A percentile compares a stretch with the other conserved stretches of the same genome.
These are phyloP conservation scores for Macaria notata DNA, from an alignment of 2,888 invertebrate species.

Conservation along the genomic window DNA sequence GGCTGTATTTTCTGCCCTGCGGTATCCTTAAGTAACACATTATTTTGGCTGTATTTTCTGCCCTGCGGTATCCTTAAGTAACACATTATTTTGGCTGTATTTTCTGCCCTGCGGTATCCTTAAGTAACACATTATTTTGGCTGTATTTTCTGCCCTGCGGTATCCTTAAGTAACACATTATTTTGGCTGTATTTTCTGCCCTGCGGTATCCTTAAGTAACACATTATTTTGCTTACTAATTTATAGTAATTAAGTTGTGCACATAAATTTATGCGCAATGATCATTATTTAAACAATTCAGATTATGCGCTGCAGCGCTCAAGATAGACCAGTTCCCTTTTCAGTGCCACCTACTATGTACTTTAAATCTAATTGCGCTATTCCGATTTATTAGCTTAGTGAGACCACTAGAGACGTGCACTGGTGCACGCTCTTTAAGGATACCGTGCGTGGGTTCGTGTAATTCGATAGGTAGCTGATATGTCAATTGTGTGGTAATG, in stretches of 20 bases:
- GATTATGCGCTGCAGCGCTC: no score
- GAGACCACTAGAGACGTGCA: no score
- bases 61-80: not conserved
- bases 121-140: not conserved
- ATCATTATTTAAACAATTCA: no score
- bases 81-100: not conserved
- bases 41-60: not conserved
- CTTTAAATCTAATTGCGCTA: no score
- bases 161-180: not conserved
- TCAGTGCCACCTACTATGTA: no score
- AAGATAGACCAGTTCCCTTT: no score
- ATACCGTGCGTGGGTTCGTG: slow-evolving; percentile 33
- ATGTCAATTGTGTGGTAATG: slow-evolving; percentile 70
- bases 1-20: not conserved
- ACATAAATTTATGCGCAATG: no score
- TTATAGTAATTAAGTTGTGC: not conserved
- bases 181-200: not conserved
- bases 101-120: not conserved
- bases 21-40: not conserved
- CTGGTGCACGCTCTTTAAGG: not conserved
- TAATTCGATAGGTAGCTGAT: slow-evolving; percentile 47
- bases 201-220: not conserved
- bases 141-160: not conserved
- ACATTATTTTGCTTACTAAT: not conserved
- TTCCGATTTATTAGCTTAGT: no score